Percentiles rank a stretch among this genome's conserved stretches.
Evolutionary conservation across 2,888 invertebrate species (phyloP).

Genomic region (Nephrocerus scutellatus): DNA sequence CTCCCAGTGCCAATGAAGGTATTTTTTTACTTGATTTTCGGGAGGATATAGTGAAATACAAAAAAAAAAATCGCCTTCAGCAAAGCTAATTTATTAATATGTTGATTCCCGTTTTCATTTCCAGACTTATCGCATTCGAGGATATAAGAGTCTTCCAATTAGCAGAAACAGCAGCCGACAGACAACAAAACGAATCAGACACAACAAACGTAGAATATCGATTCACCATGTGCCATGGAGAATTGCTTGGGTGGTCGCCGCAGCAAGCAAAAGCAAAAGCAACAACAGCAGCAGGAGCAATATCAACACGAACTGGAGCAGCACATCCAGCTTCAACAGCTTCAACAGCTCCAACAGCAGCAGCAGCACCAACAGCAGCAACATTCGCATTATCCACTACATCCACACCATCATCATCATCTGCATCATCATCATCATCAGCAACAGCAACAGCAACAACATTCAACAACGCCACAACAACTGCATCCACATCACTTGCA

Average conservation of each 20-base stretch:
- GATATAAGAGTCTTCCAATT: neutral
- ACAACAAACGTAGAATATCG: constrained; percentile 21
- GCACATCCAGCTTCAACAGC: constrained; percentile 12
- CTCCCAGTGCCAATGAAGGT: constrained; percentile 1
- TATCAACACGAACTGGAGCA: constrained; percentile 19
- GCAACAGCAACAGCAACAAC: constrained; percentile 15
- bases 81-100: neutral
- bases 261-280: constrained; percentile 16
- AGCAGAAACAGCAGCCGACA: constrained; percentile 3
- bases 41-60: too few relatives aligned
- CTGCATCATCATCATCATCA: constrained; percentile 8
- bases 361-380: constrained; percentile 20
- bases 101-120: neutral
- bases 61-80: too few relatives aligned
- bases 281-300: constrained; percentile 21
- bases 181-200: constrained; percentile 18
- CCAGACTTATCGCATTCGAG: neutral
- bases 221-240: constrained; percentile 47
- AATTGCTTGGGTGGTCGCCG: constrained; percentile 43
- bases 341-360: constrained; percentile 1
- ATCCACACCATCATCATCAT: constrained; percentile 10
- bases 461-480: constrained; percentile 11
- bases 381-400: too few relatives aligned
- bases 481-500: constrained; percentile 15
- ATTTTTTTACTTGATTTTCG: neutral